Conservation (phyloP, 2,888 invertebrate genomes). For the Dynastes hyllus region DNA sequence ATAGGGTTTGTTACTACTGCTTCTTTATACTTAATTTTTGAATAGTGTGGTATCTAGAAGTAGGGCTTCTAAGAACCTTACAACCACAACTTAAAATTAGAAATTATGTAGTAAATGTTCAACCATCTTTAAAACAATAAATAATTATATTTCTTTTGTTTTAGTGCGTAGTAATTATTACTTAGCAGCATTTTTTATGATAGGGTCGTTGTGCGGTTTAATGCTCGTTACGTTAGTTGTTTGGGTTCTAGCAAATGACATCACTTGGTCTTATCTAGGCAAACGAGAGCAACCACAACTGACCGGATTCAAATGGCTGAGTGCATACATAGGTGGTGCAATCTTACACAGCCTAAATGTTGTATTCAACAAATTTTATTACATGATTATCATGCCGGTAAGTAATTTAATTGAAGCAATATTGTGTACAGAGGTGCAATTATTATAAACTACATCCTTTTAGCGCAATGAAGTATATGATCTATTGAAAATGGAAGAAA, state of each 20-base stretch:
- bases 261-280: conserved; percentile 44
- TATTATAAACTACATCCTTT: not conserved
- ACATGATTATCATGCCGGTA: conserved; percentile 47
- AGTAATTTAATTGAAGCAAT: not conserved
- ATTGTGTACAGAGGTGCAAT: not conserved
- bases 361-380: conserved; percentile 37
- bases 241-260: conserved; percentile 50
- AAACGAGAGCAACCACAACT: conserved; percentile 32
- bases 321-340: conserved; percentile 45
- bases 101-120: no score
- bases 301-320: conserved; percentile 45
- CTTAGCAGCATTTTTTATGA: conserved; percentile 47
- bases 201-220: conserved; percentile 49
- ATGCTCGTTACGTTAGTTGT: conserved; percentile 44
- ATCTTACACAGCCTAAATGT: conserved; percentile 44
- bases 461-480: conserved; percentile 46
- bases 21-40: not conserved
- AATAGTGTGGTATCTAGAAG: not conserved
- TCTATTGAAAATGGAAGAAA: conserved; percentile 32
- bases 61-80: no score
- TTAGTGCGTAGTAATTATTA: conserved; percentile 48
- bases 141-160: conserved; percentile 11
- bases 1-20: no score
- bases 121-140: no score
- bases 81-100: no score